Evolutionary conservation across 2,888 invertebrate genomes (phyloP).

Genomic region (Megastigmus dorsalis): DNA sequence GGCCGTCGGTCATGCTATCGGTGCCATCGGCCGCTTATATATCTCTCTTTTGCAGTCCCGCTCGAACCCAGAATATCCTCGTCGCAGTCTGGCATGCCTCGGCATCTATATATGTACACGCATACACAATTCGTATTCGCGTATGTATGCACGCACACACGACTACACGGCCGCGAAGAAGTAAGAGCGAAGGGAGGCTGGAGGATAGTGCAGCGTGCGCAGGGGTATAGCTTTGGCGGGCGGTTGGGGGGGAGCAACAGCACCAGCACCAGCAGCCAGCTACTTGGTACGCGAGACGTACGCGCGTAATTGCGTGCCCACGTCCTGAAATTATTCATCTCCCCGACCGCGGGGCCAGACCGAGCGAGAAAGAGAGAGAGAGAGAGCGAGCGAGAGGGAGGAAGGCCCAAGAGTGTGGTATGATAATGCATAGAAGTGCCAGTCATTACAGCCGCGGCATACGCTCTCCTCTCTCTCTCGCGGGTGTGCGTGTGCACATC

Average conservation of each 20-base stretch:
- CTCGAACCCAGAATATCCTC: slow-evolving; percentile 25
- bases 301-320: slow-evolving; percentile 73
- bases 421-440: slow-evolving; percentile 74
- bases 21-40: slow-evolving; percentile 57
- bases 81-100: neutral
- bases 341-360: slow-evolving; percentile 60
- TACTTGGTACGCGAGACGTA: slow-evolving; percentile 74
- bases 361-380: too few relatives aligned
- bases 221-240: too few relatives aligned
- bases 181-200: neutral
- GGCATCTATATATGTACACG: neutral
- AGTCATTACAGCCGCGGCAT: slow-evolving; percentile 66
- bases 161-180: neutral
- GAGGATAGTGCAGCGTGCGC: too few relatives aligned
- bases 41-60: slow-evolving; percentile 28
- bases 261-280: slow-evolving; percentile 65
- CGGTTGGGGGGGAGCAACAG: too few relatives aligned
- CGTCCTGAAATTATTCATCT: slow-evolving; percentile 74
- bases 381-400: too few relatives aligned
- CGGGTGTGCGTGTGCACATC: slow-evolving; percentile 55
- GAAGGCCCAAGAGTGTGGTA: slow-evolving; percentile 67
- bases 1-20: slow-evolving; percentile 57
- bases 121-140: too few relatives aligned
- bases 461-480: too few relatives aligned
- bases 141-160: neutral